These are phyloP conservation scores for Drosophila elegans DNA, from an alignment of 1,140 invertebrate species.

Conservation along the genomic window DNA sequence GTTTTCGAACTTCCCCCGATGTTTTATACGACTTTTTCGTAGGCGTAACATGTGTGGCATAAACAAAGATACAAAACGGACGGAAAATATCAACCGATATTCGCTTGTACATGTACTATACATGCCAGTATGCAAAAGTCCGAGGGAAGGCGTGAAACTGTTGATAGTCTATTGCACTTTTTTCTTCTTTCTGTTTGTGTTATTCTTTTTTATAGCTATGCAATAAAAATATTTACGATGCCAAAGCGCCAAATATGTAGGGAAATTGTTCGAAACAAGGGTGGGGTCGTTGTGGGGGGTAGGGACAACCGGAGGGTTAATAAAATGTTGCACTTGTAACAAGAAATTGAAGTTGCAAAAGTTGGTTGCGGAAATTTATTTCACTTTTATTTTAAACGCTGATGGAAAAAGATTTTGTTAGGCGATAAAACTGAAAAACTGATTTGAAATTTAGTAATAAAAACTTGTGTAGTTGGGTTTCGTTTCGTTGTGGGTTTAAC, in stretches of 20 bases:
- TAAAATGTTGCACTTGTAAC: slow-evolving; percentile 52
- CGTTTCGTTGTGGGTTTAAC: not conserved
- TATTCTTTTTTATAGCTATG: slow-evolving; percentile 49
- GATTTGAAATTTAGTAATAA: slow-evolving; percentile 35
- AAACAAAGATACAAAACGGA: slow-evolving; percentile 51
- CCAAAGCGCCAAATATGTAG: slow-evolving; percentile 57
- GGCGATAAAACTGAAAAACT: slow-evolving; percentile 10
- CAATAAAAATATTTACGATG: slow-evolving; percentile 64
- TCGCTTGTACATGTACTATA: not conserved
- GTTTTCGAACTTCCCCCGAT: slow-evolving; percentile 18
- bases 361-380: slow-evolving; percentile 1
- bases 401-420: slow-evolving; percentile 13
- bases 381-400: slow-evolving; percentile 22
- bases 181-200: slow-evolving; percentile 28
- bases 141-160: slow-evolving; percentile 55
- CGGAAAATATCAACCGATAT: slow-evolving; percentile 50
- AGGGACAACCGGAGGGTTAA: slow-evolving; percentile 22
- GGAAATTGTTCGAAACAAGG: slow-evolving; percentile 17
- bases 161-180: slow-evolving; percentile 65
- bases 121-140: slow-evolving; percentile 3
- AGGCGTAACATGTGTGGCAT: slow-evolving; percentile 65
- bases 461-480: not conserved
- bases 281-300: not conserved
- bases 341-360: slow-evolving; percentile 32
- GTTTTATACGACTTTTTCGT: slow-evolving; percentile 51